Base-by-base conservation (phyloP, 2,113 vertebrate genomes). In the Urocynchramus pylzowi region DNA sequence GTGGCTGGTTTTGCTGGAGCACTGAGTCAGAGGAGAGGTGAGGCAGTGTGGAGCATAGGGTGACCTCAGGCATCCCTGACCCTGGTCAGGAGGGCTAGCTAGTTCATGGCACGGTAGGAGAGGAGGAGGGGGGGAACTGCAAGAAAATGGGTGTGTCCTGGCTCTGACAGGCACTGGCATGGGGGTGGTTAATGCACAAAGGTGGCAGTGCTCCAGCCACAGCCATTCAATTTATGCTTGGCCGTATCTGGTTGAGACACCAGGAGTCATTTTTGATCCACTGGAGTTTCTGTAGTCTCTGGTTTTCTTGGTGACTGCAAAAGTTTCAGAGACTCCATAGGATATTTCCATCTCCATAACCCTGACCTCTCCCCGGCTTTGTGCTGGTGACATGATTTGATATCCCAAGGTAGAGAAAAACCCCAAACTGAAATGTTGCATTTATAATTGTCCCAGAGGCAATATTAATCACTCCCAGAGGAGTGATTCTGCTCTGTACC, bases 191-290 rank as follows among this genome's bases (percentile, higher is more conserved):
- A 71, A 18, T 53, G 27, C 37, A 41, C 22, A 33, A 54, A 78
- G 13, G 13, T 80, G 45, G 11, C n/a, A 65, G 8, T 3, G 6
- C 27, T 60, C 2, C 53, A 54, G 22, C 49, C 27, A 21, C 27
- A 30, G 1, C 41, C 19, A 9, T 56, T 92, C n/a, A 12, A 2
- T 52, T 44, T 24, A 15, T n/a, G 10, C 44, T 71, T 85, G n/a
- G 8, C 28, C 1, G 0, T 45, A 6, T 31, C 56, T 63, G 47
- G 23, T 19, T 53, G 53, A 71, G 85, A 31, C 7, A 13, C 6
- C 5, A 2, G 22, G 16, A 45, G 12, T 7, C 6, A 9, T 5
- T 27, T 5, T 35, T 71, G 33, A 16, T n/a, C 20, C 4, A 2
- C 9, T 33, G 19, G 10, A 10, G 3, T 70, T 92, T 77, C 30